These are phyloP conservation scores for Peromyscus leucopus DNA, from an alignment of 2,113 vertebrate species.

Conservation along the genomic window DNA sequence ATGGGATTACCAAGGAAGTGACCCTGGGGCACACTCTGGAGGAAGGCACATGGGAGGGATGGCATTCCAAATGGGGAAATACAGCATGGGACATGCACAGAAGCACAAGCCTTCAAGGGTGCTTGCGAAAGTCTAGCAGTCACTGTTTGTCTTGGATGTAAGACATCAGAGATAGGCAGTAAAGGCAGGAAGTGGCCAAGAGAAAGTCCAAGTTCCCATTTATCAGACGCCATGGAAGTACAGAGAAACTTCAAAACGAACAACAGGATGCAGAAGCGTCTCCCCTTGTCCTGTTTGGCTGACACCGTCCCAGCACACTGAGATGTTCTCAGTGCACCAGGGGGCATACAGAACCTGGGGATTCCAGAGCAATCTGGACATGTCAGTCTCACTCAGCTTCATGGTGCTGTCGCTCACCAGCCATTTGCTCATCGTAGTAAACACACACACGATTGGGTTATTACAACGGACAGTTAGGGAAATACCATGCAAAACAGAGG, in stretches of 20 bases:
- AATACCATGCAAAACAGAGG: slow-evolving; percentile 23
- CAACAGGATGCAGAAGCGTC: not conserved
- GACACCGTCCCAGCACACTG: not conserved
- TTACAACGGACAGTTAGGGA: not conserved
- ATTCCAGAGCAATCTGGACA: not conserved
- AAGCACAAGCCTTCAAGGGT: too few species aligned
- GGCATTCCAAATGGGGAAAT: too few species aligned
- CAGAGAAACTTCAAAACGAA: not conserved
- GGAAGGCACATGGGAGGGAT: not conserved
- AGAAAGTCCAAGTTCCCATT: not conserved
- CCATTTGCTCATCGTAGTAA: not conserved
- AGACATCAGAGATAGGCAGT: not conserved
- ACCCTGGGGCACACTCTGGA: not conserved
- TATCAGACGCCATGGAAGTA: not conserved
- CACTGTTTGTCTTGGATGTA: not conserved
- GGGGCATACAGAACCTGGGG: not conserved
- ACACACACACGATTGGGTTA: not conserved
- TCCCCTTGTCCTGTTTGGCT: not conserved
- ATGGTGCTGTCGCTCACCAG: not conserved
- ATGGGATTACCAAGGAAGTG: not conserved
- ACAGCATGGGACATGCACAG: rapidly evolving
- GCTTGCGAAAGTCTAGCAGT: not conserved
- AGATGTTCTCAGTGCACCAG: not conserved
- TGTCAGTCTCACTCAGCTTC: not conserved
- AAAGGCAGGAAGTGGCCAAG: not conserved